Evolutionary conservation across 2,113 vertebrate genomes (phyloP), one percentile per base, ranked within the genome.

Genomic region (Carassius carassius): DNA sequence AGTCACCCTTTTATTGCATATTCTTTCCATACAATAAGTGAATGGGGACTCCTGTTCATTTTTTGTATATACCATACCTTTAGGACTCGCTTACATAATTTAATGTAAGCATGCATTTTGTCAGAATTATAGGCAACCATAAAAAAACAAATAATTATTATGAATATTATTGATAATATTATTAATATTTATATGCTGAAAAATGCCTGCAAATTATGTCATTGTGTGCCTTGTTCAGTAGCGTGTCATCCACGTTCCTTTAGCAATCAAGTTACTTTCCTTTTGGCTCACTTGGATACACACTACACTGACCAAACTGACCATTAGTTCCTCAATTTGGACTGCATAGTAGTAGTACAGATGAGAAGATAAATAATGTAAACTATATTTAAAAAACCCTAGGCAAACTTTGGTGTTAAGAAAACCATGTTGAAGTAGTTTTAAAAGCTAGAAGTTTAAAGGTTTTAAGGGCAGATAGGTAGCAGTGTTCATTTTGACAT

Each of bases 191-290:
- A 11, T 19, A 41, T 41, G 0, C 29, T 25, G 23, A 5, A 29
- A 63, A 25, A 47, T 23, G 11, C 21, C 21, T 23, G 37, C 21
- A 73, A 73, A 23, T 25, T 9, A 74, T 23, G 41, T 3, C 10
- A 21, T 8, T 67, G 3, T 44, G 0, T 3, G 6, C 17, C 17
- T n/a, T 58, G 5, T 44, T 17, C 17, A 44, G 51, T 16, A 5
- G 29, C 4, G 3, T 78, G 77, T 65, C 29, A 25, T 74, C 37
- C 44, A 14, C 79, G n/a, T 32, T 65, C 58, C 13, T 78, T 76
- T 80, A 51, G 81, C 35, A 83, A 85, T 84, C 75, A 37, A 88
- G 44, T 35, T 51, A 86, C 78, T 86, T 87, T 82, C 76, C 44
- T 75, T 84, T 86, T 70, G 74, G 81, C 81, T 60, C 23, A 35